Base-by-base conservation (phyloP, 2,888 invertebrate species). In the Stenichneumon culpator region DNA sequence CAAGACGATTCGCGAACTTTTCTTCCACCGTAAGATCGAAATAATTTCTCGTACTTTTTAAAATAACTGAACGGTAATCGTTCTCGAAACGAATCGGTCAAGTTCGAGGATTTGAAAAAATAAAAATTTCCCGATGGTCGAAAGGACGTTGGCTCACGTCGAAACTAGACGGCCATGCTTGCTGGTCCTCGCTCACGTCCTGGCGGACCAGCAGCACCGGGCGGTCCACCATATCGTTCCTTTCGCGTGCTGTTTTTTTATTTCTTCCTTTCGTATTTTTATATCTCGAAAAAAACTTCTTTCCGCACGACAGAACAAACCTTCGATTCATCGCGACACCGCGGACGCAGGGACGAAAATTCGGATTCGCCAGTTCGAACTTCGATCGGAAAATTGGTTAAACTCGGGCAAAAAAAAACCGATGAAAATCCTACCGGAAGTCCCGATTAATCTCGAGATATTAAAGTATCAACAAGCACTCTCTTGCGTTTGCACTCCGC, bases 131-230 rank as follows among this genome's bases (percentile, higher is more conserved):
- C 70, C 83, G 74, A 83, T 72, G 78, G 73, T 60, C 65, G 83
- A 70, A 86, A 78, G 74, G 81, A 83, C 83, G 63, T 79, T 79
- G 85, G 75, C 57, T 72, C 75, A 82, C 85, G 69, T 69, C 82
- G 82, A 85, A 73, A 69, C 79, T 73, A 85, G 86, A 86, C 89
- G 89, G 89, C 90, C 89, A 90, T 89, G 89, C 89, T 89, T 85
- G 87, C 88, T 77, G 85, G 75, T 82, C 82, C 82, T 85, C 70
- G 84, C 65, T 82, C 57, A 79, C 82, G 79, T 85, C 85, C 82
- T 85, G 67, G 79, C 72, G 75, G 67, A 85, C 82, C 77, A 80
- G 74, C 84, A 79, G 54, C 81, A 81, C 79, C 75, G 82, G 82
- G 75, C 79, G 82, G 85, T 82, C 75, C 85, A 75, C 85, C 82